phyloP scores from a whole-genome alignment of 2,888 invertebrate genomes.

The Pecten maximus region DNA sequence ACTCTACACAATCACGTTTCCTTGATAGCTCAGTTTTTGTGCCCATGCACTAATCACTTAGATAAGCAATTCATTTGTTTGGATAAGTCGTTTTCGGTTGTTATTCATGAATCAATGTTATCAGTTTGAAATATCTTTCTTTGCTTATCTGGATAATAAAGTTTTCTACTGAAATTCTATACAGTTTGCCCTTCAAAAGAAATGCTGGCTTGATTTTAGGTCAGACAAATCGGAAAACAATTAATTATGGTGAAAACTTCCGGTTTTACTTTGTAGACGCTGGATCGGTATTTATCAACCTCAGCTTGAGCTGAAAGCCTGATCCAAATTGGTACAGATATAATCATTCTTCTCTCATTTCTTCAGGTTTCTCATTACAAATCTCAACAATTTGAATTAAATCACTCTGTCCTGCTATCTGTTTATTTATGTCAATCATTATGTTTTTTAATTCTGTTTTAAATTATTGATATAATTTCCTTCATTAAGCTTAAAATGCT shows the following conservation, averaged over 20 bases:
- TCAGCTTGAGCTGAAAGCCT: background rate
- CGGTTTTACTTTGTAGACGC: background rate
- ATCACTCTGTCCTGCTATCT: background rate
- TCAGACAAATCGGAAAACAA: background rate
- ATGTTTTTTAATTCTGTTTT: background rate
- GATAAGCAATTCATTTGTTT: background rate
- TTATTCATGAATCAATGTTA: background rate
- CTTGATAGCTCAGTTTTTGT: background rate
- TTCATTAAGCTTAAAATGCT: background rate
- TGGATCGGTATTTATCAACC: background rate
- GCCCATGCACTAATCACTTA: background rate
- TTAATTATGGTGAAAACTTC: conserved; percentile 1
- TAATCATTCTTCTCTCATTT: no score
- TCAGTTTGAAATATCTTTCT: background rate
- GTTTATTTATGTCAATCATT: background rate
- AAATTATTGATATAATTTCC: background rate
- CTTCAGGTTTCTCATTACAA: background rate
- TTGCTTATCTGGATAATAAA: background rate
- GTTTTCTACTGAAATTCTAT: background rate
- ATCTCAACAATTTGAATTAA: background rate
- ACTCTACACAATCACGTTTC: background rate
- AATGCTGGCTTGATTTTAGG: background rate
- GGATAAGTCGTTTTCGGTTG: background rate
- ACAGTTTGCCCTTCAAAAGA: background rate
- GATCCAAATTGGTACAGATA: no score